Evolutionary conservation across 2,797 vertebrate species (phyloP), one percentile per base, ranked within the genome.

Genomic region (Pyrrhura leucotis): DNA sequence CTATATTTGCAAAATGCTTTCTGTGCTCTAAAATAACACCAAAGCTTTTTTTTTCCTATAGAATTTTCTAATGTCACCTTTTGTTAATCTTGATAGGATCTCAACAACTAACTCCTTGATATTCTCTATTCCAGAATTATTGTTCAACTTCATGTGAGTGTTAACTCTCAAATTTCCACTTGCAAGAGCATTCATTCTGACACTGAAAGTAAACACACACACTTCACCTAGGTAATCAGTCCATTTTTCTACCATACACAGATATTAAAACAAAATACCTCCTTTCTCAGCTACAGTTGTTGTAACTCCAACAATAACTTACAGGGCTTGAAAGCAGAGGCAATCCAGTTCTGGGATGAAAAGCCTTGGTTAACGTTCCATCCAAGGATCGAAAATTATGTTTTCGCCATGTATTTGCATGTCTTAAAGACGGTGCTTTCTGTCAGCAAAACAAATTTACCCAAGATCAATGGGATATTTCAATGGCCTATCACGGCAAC

Each of bases 281-380:
- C 9, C 16, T 80, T 72, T 75, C 54, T 90, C 48, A 91, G 17
- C n/a, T 53, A 53, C 50, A 53, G 50, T 29, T 53, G 50, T 53
- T 53, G 7, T 37, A 28, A 81, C 54, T 66, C 84, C n/a, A 66
- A 62, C 20, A 59, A 2, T 29, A 51, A 98, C 99, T 98, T 98
- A 99, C 99, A 62, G 99, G 99, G 96, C 99, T 99, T 89, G 99
- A 99, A 96, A 99, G 99, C 88, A 99, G 98, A 97, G 99, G 99
- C 96, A 99, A 98, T 94, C 99, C 99, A 89, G 99, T 99, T 95
- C 98, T 98, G 71, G 99, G 99, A 94, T 99, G 99, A 97, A 99
- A 99, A 96, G 99, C 99, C 98, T 99, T 99, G 56, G 99, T 99
- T 63, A 98, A 98, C 6, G 98, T 99, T 92, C 98, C 98, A 71